A percentile compares a stretch with the other conserved stretches of the same genome.
Evolutionary conservation across 2,888 invertebrate species (phyloP).

Genomic region (Entomobrya proxima): DNA sequence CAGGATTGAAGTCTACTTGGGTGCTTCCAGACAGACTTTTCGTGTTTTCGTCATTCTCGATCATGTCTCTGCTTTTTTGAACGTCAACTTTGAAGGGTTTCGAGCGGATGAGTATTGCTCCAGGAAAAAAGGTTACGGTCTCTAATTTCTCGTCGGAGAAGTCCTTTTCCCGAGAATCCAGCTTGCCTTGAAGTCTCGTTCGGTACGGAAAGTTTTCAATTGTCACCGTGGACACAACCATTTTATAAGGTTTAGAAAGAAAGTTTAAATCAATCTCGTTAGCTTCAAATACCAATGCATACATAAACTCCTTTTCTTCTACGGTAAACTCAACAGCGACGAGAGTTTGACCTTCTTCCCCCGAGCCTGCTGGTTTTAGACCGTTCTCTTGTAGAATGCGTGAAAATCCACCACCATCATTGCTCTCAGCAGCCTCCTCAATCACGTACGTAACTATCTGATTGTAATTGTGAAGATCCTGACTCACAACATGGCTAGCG

Average conservation of each 20-base stretch:
- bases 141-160: slow-evolving; percentile 23
- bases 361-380: background rate
- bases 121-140: slow-evolving; percentile 49
- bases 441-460: slow-evolving; percentile 40
- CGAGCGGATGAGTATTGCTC: slow-evolving; percentile 36
- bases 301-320: slow-evolving; percentile 68
- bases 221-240: slow-evolving; percentile 40
- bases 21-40: background rate
- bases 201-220: slow-evolving; percentile 37
- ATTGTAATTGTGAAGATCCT: slow-evolving; percentile 25
- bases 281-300: slow-evolving; percentile 51
- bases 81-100: background rate
- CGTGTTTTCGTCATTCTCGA: slow-evolving; percentile 12
- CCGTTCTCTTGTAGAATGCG: background rate
- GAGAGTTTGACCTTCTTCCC: background rate
- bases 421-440: background rate
- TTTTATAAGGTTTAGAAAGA: slow-evolving; percentile 33
- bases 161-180: background rate
- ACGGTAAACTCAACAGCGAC: slow-evolving; percentile 69
- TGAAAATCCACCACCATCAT: background rate
- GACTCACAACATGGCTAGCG: slow-evolving; percentile 5
- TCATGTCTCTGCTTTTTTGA: background rate
- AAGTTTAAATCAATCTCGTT: too few species aligned
- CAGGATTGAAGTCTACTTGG: background rate
- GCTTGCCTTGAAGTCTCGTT: background rate